These are phyloP conservation scores for Adrianichthys oophorus DNA, from an alignment of 2,797 vertebrate species.

Conservation along the genomic window DNA sequence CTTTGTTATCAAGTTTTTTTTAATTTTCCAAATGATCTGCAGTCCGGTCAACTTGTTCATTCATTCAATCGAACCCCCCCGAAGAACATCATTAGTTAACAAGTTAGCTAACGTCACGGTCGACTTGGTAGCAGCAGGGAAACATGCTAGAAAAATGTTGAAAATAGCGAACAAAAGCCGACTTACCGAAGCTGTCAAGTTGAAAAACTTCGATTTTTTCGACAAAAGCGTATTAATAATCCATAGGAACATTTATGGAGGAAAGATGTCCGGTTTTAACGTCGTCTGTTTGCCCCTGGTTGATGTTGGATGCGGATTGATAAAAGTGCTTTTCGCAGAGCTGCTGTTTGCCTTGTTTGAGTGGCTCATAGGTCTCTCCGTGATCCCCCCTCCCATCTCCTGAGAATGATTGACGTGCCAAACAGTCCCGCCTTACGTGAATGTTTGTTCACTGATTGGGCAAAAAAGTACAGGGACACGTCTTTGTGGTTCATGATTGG, in stretches of 20 bases:
- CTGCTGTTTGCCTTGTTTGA: conserved; percentile 73
- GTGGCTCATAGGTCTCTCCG: conserved; percentile 70
- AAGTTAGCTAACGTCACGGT: conserved; percentile 69
- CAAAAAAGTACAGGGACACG: neutral
- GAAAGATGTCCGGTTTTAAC: conserved; percentile 45
- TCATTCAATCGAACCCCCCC: conserved; percentile 40
- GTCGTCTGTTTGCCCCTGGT: conserved; percentile 59
- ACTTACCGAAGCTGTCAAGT: conserved; percentile 72
- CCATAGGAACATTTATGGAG: conserved; percentile 73
- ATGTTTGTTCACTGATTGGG: conserved; percentile 53
- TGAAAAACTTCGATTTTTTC: conserved; percentile 64
- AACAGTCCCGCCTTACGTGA: conserved; percentile 44
- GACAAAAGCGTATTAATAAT: conserved; percentile 71
- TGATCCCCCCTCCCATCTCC: conserved; percentile 61
- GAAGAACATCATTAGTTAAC: conserved; percentile 56
- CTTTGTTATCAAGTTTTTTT: conserved; percentile 46
- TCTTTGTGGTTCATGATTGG: conserved; percentile 61
- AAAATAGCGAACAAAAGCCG: conserved; percentile 66
- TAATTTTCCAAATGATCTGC: neutral
- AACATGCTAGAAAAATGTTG: conserved; percentile 56
- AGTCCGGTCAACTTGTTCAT: conserved; percentile 37
- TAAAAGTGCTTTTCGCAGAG: conserved; percentile 70
- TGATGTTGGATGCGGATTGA: conserved; percentile 71
- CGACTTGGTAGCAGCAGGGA: conserved; percentile 56
- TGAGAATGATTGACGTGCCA: conserved; percentile 63